Evolutionary conservation across 2,888 invertebrate genomes (phyloP), one percentile per base, ranked within the genome.

Genomic region (Tachystola acroxantha): DNA sequence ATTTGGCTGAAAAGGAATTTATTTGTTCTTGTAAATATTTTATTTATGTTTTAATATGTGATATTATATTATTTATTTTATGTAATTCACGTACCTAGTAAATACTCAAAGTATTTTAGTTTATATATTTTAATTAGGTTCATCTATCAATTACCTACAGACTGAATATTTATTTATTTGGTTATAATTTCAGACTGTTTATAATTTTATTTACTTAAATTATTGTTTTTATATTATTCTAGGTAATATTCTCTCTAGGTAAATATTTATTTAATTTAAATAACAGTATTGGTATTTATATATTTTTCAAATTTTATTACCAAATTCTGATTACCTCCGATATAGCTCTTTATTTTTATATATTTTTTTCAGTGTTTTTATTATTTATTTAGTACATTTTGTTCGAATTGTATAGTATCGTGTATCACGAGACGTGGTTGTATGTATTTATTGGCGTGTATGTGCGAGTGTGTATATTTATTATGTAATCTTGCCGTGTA

Each of bases 1-100:
- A 71, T 73, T 55, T 77, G 77, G 65, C 68, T 70, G 74, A 76
- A 77, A 77, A 76, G 76, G 74, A 70, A 60, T 50, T 24, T 24
- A 24, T n/a, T 29, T 47, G 42, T 36, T 16, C 3, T 5, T 10
- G 19, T 30, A 24, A 10, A 22, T 32, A 16, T 7, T 27, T 19
- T 34, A 10, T 27, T 19, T 34, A 20, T 34, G 12, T 34, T 26
- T n/a, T n/a, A n/a, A n/a, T 34, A 36, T 42, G 36, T 45, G 37
- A 37, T 43, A 37, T 42, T 34, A 36, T 36, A 36, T 32, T 31
- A 7, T 39, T 26, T 38, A 9, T 36, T 20, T 13, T 30, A 10
- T 32, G 9, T 36, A 25, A 22, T 25, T 25, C 6, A 16, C 16
- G 16, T 16, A 16, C 22, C 30, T 36, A 27, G 31, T 35, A 25